Evolutionary conservation across 2,113 vertebrate species (phyloP).

Genomic region (Theropithecus gelada): DNA sequence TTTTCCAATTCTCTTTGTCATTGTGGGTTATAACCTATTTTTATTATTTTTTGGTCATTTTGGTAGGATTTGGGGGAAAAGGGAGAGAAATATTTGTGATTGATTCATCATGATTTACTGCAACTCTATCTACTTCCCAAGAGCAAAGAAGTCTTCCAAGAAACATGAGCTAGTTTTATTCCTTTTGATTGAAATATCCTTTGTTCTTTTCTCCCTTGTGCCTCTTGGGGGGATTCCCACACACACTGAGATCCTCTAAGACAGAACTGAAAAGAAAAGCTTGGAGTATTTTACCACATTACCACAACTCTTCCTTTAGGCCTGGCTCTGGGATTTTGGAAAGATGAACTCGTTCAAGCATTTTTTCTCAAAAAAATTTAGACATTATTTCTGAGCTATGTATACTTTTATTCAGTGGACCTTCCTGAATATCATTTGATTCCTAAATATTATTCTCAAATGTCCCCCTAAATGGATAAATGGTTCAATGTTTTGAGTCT

Average conservation of each 20-base stretch:
- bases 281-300: conserved; percentile 15
- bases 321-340: conserved; percentile 20
- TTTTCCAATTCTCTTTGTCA: not conserved
- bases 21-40: not conserved
- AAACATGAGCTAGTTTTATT: conserved; percentile 3
- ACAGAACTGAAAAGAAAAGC: conserved; percentile 49
- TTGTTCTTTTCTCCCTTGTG: not conserved
- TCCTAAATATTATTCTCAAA: not conserved
- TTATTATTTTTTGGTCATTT: conserved; percentile 31
- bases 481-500: not conserved
- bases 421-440: conserved; percentile 21
- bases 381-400: not conserved
- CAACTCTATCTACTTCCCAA: not conserved
- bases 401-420: not conserved
- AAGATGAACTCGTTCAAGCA: conserved; percentile 21
- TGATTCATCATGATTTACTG: not conserved
- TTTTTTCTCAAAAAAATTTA: not conserved
- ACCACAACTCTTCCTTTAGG: conserved; percentile 22
- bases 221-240: not conserved
- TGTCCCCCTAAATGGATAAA: not conserved
- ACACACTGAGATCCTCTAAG: not conserved
- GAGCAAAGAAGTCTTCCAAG: conserved; percentile 25
- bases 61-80: conserved; percentile 27
- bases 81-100: conserved; percentile 11
- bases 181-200: conserved; percentile 42